Evolutionary conservation across 2,888 invertebrate genomes (phyloP), one percentile per base, ranked within the genome.

Genomic region (Nemotelus nigrinus): DNA sequence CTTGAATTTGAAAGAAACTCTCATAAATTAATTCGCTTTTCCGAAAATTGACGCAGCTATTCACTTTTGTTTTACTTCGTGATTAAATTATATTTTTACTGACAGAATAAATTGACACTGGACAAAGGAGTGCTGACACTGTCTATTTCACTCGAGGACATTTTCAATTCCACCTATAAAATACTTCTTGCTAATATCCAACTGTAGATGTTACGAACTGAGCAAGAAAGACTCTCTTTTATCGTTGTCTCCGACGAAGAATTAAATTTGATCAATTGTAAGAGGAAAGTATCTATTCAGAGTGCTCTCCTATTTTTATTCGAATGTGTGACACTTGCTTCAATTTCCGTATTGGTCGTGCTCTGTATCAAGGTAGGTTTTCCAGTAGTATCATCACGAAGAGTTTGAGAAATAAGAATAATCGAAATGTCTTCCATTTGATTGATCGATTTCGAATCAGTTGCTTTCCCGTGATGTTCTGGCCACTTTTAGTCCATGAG

Each of bases 191-290:
- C 53, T 2, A 43, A 68, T 39, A 45, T 5, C 44, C 2, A 65
- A 10, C 50, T 6, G n/a, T 44, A n/a, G 6, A 43, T 10, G 41
- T 68, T 50, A 48, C 60, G 25, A 60, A 25, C 25, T 25, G 58
- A 39, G 39, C 58, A 58, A 6, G 1, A n/a, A 58, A 58, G 58
- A 10, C 58, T 25, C 25, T n/a, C 25, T 25, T 48, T 43, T 48
- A 60, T 48, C 55, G 10, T 7, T 6, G 50, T 47, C n/a, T 47
- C 60, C 60, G 63, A 63, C 41, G 63, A 74, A 74, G 74, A 74
- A 60, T 74, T 74, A 74, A 74, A 74, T 74, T 74, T 74, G 74
- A 74, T 74, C 74, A 74, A 74, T 74, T 63, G 48, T 41, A 63
- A 48, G 74, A 60, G 50, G 48, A 5, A 63, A 47, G 74, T 74